These are phyloP conservation scores for Doryteuthis pealeii DNA, from an alignment of 1,140 invertebrate species.

Conservation along the genomic window DNA sequence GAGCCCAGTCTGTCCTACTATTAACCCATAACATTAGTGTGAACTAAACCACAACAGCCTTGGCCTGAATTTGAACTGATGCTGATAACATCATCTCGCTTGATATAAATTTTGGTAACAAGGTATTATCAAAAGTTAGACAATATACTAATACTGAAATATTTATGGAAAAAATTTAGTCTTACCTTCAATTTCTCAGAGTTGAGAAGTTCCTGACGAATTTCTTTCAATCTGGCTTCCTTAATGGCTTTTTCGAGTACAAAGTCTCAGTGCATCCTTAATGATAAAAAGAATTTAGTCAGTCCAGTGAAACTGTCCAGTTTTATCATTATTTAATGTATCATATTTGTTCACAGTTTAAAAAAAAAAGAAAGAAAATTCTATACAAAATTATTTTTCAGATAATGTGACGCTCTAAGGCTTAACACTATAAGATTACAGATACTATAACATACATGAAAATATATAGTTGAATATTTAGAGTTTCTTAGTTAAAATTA, in stretches of 20 bases:
- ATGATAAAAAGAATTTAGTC: constrained; percentile 16
- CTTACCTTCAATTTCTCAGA: constrained; percentile 86
- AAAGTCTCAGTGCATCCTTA: constrained; percentile 87
- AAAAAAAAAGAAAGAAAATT: not conserved
- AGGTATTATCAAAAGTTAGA: no score
- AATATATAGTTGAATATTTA: no score
- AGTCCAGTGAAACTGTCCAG: not conserved
- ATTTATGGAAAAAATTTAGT: not conserved
- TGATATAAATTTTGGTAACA: no score
- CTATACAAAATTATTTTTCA: not conserved
- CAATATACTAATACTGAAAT: not conserved
- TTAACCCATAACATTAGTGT: no score
- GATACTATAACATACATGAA: no score
- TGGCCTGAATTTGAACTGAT: no score
- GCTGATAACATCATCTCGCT: no score
- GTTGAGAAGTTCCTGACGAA: constrained; percentile 90
- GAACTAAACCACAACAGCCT: no score
- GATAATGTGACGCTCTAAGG: not conserved
- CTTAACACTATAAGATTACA: no score
- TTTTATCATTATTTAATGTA: not conserved
- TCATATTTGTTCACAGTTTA: not conserved
- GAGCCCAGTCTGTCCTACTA: no score
- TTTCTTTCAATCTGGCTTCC: constrained; percentile 93
- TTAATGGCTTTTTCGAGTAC: constrained; percentile 86
- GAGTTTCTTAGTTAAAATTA: no score